Evolutionary conservation across 2,797 vertebrate genomes (phyloP).

Genomic region (Trachops cirrhosus): DNA sequence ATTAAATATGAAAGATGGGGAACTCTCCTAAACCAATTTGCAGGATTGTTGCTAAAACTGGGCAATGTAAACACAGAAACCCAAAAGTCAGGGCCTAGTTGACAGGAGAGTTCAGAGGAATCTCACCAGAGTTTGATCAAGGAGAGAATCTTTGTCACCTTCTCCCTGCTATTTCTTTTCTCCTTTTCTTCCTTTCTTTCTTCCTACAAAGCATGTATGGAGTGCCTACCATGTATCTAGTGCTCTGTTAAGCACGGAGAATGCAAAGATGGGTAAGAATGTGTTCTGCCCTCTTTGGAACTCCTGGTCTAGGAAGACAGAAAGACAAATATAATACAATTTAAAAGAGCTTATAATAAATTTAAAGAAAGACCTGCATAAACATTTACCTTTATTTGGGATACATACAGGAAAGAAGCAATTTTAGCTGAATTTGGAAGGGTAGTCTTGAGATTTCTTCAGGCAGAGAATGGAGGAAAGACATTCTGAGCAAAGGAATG

Average conservation of each 20-base stretch:
- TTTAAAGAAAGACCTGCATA: background rate
- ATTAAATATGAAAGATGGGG: background rate
- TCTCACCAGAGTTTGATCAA: background rate
- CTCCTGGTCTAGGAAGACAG: background rate
- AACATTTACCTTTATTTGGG: background rate
- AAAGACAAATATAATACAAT: background rate
- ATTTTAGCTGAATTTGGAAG: conserved; percentile 1
- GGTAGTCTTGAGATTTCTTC: background rate
- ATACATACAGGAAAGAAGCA: background rate
- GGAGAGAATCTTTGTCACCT: background rate
- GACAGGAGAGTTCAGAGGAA: background rate
- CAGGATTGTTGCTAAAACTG: background rate
- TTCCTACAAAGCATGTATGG: background rate
- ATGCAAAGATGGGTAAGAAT: background rate
- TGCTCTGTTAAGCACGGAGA: background rate
- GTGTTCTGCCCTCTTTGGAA: background rate
- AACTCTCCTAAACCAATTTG: background rate
- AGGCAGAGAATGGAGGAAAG: background rate
- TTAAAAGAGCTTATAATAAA: background rate
- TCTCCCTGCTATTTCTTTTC: background rate
- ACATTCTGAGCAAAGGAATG: background rate
- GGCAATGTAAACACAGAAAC: background rate
- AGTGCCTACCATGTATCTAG: background rate
- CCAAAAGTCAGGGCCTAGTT: background rate
- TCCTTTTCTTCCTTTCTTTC: background rate